These are phyloP conservation scores for Zaprionus capensis DNA, from an alignment of 1,140 invertebrate genomes.

Conservation along the genomic window DNA sequence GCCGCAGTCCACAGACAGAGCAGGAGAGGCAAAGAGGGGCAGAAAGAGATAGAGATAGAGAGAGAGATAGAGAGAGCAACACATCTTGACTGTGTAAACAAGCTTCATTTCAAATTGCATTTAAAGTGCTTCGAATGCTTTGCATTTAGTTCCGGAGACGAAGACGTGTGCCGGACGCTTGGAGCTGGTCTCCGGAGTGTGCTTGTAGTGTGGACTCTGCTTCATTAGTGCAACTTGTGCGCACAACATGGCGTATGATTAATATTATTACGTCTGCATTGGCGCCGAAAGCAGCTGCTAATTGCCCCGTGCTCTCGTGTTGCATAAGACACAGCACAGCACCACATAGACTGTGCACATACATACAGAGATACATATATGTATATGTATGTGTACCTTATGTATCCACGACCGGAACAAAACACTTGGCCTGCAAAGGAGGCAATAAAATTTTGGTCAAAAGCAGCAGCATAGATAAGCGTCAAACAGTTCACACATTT, in stretches of 20 bases:
- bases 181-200: background rate
- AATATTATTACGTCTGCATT: conserved; percentile 53
- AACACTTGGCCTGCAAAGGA: conserved; percentile 73
- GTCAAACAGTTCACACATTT: conserved; percentile 81
- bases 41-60: conserved; percentile 17
- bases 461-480: conserved; percentile 74
- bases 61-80: background rate
- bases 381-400: background rate
- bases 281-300: conserved; percentile 51
- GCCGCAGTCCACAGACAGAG: conserved; percentile 6
- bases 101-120: conserved; percentile 72
- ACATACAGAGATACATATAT: background rate
- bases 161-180: background rate
- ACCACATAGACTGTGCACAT: background rate
- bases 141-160: conserved; percentile 15
- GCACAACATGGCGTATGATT: conserved; percentile 73
- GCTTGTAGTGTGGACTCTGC: background rate
- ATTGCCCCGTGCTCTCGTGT: conserved; percentile 5
- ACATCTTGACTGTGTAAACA: conserved; percentile 67
- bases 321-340: conserved; percentile 7
- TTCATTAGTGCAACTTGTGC: conserved; percentile 65
- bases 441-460: conserved; percentile 82
- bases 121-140: conserved; percentile 67
- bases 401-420: conserved; percentile 47
- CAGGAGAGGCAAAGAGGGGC: too few species aligned